These are phyloP conservation scores for Cairina moschata DNA, from an alignment of 2,113 vertebrate species.

Conservation along the genomic window DNA sequence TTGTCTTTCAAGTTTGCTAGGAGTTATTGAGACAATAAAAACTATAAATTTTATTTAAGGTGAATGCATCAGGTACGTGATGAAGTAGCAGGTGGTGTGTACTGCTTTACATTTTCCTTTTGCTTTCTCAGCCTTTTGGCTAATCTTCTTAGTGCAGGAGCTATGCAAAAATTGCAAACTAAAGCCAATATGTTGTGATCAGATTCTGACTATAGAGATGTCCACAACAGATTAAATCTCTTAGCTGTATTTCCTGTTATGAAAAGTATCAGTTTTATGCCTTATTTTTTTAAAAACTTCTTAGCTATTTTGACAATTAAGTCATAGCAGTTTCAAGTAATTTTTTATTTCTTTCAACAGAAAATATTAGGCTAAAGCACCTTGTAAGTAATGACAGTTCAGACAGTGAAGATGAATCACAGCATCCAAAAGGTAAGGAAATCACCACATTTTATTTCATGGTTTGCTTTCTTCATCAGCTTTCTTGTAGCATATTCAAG, in stretches of 20 bases:
- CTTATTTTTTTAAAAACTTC: background rate
- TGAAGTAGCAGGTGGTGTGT: background rate
- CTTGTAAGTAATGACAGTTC: slow-evolving; percentile 89
- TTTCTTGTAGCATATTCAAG: background rate
- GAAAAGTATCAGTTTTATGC: background rate
- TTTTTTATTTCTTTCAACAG: slow-evolving; percentile 75
- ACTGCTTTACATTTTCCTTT: background rate
- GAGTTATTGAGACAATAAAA: background rate
- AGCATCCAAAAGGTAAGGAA: slow-evolving; percentile 85
- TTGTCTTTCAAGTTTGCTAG: background rate
- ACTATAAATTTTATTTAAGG: background rate
- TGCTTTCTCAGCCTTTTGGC: background rate
- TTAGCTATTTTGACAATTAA: background rate
- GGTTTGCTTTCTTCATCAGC: background rate
- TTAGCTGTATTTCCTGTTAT: background rate
- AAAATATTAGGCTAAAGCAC: slow-evolving; percentile 91
- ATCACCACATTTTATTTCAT: background rate
- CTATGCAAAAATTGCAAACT: background rate
- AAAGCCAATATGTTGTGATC: background rate
- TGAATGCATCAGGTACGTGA: background rate
- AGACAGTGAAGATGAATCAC: slow-evolving; percentile 90
- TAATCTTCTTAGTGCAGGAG: background rate
- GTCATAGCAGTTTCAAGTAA: background rate
- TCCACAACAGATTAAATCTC: background rate
- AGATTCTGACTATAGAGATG: background rate